These are phyloP conservation scores for Tachina fera DNA, from an alignment of 2,888 invertebrate genomes.

Conservation along the genomic window DNA sequence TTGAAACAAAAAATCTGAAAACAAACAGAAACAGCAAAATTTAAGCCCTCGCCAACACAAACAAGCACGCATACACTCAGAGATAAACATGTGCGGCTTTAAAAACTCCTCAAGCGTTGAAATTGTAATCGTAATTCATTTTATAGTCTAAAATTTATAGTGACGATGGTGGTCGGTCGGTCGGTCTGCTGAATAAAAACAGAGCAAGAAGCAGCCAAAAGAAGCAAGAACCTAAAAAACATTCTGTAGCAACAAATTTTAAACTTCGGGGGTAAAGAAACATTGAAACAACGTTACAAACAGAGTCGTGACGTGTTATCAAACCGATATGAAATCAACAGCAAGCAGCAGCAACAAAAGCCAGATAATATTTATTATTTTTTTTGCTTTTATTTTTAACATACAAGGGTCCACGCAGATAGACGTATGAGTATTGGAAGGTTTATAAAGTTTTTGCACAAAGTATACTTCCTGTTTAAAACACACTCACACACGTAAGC, in stretches of 20 bases:
- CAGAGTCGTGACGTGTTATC: constrained; percentile 9
- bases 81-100: neutral
- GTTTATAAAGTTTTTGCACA: constrained; percentile 22
- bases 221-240: neutral
- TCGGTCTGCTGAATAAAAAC: neutral
- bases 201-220: neutral
- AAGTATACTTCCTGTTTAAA: constrained; percentile 54
- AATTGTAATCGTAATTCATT: constrained; percentile 55
- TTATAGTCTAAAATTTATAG: neutral
- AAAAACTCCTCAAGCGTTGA: constrained; percentile 69
- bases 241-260: neutral
- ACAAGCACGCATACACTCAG: neutral
- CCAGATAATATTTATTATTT: constrained; percentile 11
- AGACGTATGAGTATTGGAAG: neutral
- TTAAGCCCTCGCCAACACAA: neutral
- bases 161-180: constrained; percentile 29
- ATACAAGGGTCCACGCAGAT: neutral
- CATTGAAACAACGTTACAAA: neutral
- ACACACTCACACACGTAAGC: neutral
- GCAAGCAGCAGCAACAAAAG: neutral
- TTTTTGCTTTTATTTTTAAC: neutral
- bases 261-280: constrained; percentile 4
- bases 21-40: constrained; percentile 9
- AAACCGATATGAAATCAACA: constrained; percentile 1
- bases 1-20: neutral